Base-by-base conservation (phyloP, 1,140 invertebrate species). In the Heliothis subflexa region DNA sequence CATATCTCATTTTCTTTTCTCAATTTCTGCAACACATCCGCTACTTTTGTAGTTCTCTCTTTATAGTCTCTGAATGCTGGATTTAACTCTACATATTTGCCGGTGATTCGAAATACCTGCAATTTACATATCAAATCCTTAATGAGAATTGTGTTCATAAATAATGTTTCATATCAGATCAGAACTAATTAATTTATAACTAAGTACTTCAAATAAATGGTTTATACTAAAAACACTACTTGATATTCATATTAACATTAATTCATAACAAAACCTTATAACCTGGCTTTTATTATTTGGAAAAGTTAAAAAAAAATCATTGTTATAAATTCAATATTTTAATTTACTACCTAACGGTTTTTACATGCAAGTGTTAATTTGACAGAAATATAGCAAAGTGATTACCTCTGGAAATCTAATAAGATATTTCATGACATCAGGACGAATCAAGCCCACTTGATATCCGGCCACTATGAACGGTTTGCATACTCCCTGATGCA, bases 401-500 rank as follows among this genome's bases (percentile, higher is more conserved):
- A 33, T 62, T 91, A 98, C 97, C 95, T 98, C 97, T 45, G 98
- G 97, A 93, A 97, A 98, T 90, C 96, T 96, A 59, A 97, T 95
- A 75, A 99, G 95, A 88, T 98, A 95, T 88, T 97, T 96, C 88
- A 97, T 95, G 52, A 99, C 97, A 95, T 98, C 97, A 21, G 97
- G 96, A 88, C 97, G 95, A 75, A 99, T 96, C 55, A 99, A 95
- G 54, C 98, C 98, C 62, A 99, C 97, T 96, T 98, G 98, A 87
- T 97, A 96, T 64, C 97, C 97, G 90, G 97, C 97, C 18, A 98
- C 97, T 81, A 98, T 95, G 93, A 99, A 98, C 55, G 98, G 97
- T 89, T 96, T 96, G 94, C 97, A 98, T 91, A 97, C 96, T 66
- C 96, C 96, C 91, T 96, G 96, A 84, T 96, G 95, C 83, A 97